A percentile compares a stretch with the other conserved stretches of the same genome.
These are phyloP conservation scores for Carduelis carduelis DNA, from an alignment of 2,797 vertebrate genomes.

Conservation along the genomic window DNA sequence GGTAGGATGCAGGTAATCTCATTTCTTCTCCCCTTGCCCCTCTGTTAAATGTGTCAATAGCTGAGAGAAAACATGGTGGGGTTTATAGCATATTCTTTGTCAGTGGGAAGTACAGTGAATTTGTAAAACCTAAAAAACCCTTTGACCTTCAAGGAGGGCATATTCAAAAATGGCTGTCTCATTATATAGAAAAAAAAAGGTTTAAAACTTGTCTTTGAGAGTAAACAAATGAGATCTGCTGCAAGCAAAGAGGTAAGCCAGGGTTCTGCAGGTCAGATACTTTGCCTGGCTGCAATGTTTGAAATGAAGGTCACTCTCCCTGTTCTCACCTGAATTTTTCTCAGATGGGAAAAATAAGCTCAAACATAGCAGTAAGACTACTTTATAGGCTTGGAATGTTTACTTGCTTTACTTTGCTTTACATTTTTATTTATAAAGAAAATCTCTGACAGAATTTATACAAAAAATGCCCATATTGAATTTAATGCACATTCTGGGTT, in stretches of 20 bases:
- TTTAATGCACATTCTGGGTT: not conserved
- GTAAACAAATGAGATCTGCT: not conserved
- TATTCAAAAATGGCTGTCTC: not conserved
- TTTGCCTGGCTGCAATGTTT: not conserved
- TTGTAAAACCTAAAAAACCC: not conserved
- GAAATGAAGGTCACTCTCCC: not conserved
- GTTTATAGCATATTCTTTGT: not conserved
- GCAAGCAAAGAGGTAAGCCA: not conserved
- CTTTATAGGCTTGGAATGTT: not conserved
- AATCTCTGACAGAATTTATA: not conserved
- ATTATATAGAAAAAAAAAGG: not conserved
- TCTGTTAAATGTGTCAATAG: not conserved
- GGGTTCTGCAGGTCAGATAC: not conserved
- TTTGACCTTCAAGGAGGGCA: not conserved
- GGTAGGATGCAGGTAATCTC: not conserved
- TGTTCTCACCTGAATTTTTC: not conserved
- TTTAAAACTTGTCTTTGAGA: not conserved
- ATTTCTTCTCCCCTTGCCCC: not conserved
- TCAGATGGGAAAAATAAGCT: not conserved
- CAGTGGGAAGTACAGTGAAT: not conserved
- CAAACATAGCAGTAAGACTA: not conserved
- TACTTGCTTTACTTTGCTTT: not conserved
- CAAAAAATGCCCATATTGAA: not conserved
- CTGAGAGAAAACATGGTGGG: not conserved
- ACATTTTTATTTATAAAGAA: not conserved